Conservation (phyloP, 2,113 vertebrate species). For the Pseudolaguvia tuberculata region DNA sequence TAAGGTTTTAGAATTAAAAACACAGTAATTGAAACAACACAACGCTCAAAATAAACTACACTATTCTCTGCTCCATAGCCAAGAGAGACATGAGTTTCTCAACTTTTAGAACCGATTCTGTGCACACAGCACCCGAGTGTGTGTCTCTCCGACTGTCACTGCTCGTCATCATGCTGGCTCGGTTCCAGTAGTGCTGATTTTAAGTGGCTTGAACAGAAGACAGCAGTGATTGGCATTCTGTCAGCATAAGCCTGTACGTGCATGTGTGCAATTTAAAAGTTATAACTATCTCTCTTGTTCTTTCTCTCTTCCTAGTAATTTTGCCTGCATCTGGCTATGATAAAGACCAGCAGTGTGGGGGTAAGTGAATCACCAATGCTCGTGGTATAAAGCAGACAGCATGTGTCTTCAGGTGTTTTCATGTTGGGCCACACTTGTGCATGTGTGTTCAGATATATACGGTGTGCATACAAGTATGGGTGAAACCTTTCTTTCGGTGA, state of each 20-base stretch:
- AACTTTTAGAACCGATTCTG: constrained; percentile 4
- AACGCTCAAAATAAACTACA: not conserved
- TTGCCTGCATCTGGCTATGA: constrained; percentile 92
- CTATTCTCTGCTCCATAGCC: not conserved
- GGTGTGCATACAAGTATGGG: constrained; percentile 32
- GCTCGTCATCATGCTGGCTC: constrained; percentile 17
- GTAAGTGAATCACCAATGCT: constrained; percentile 69
- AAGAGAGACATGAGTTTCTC: constrained; percentile 16
- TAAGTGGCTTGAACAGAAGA: constrained; percentile 19
- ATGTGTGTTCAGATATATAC: constrained; percentile 10
- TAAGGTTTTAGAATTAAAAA: constrained; percentile 7
- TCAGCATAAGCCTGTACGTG: constrained; percentile 34
- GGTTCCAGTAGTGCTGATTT: constrained; percentile 33
- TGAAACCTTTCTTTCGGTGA: not conserved
- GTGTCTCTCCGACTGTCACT: constrained; percentile 12
- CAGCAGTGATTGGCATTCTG: constrained; percentile 29
- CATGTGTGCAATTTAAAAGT: constrained; percentile 35
- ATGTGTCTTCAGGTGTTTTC: constrained; percentile 31
- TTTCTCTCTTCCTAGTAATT: constrained; percentile 77
- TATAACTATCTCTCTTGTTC: constrained; percentile 48
- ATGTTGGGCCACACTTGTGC: constrained; percentile 36
- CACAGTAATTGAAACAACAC: not conserved
- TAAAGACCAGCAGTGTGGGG: constrained; percentile 82
- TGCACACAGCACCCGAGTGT: constrained; percentile 5
- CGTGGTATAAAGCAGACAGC: not conserved